phyloP scores from a whole-genome alignment of 2,113 vertebrate genomes.

The Eulacestoma nigropectus region DNA sequence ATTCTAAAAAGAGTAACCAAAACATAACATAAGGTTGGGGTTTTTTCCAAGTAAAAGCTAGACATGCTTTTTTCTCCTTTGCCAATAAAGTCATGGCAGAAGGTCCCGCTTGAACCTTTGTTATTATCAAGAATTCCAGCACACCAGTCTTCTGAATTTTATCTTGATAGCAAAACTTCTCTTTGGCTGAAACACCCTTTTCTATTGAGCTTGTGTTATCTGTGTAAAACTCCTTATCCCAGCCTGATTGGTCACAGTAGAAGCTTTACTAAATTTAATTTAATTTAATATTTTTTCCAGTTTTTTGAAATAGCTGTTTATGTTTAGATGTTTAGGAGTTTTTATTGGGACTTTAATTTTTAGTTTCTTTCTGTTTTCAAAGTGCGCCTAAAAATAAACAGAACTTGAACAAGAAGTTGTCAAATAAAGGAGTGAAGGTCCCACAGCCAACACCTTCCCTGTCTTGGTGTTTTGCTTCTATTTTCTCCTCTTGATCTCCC shows the following conservation, averaged over 20 bases:
- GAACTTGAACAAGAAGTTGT: conserved; percentile 9
- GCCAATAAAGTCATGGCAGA: background rate
- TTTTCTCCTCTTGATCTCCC: background rate
- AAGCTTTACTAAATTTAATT: background rate
- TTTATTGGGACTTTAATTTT: background rate
- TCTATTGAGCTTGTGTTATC: background rate
- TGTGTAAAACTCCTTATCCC: background rate
- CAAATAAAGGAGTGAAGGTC: background rate
- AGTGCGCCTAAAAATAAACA: background rate
- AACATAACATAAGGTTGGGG: background rate
- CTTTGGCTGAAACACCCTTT: background rate
- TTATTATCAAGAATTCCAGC: background rate
- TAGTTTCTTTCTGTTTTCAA: background rate
- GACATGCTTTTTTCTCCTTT: background rate
- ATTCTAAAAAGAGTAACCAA: background rate
- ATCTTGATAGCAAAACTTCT: background rate
- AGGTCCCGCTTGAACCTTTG: background rate
- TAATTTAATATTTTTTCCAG: background rate
- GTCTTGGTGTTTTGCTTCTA: background rate
- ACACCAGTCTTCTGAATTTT: background rate
- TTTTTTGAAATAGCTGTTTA: background rate
- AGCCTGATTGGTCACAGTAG: background rate
- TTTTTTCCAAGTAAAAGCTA: background rate
- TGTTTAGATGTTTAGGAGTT: background rate
- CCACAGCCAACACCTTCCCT: background rate